phyloP scores from a whole-genome alignment of 2,888 invertebrate species.

The Nomada fucata region DNA sequence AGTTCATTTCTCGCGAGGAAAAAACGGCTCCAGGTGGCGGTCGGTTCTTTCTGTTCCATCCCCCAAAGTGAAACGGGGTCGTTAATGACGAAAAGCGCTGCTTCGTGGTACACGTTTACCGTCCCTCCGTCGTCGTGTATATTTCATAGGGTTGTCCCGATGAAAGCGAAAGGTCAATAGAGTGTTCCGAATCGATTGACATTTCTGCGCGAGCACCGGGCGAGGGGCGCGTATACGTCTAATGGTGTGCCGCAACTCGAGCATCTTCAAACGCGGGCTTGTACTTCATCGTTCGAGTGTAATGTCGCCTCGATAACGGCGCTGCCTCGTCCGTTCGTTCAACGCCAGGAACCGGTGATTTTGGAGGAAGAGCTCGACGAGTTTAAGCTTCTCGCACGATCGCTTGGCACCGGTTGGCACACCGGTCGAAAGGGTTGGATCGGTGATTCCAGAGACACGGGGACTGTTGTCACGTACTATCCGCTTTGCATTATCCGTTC shows the following conservation, averaged over 20 bases:
- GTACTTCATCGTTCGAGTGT: not conserved
- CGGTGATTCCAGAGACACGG: conserved; percentile 12
- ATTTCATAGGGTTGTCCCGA: not conserved
- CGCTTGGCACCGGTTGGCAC: too few species aligned
- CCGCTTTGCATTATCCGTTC: conserved; percentile 32
- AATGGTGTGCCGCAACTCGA: conserved; percentile 5
- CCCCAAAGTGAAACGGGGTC: not conserved
- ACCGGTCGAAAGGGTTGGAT: not conserved
- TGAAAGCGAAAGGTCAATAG: conserved; percentile 8
- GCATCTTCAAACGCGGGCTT: conserved; percentile 17
- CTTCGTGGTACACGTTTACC: not conserved
- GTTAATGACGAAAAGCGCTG: not conserved
- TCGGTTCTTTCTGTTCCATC: too few species aligned
- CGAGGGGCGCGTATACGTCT: not conserved
- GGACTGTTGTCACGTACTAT: conserved; percentile 8
- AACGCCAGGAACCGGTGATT: not conserved
- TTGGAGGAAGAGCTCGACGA: conserved; percentile 17
- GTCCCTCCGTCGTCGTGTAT: not conserved
- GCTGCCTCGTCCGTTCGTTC: not conserved
- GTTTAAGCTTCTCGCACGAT: not conserved
- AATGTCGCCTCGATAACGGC: not conserved
- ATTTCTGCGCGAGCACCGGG: conserved; percentile 3
- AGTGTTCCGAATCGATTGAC: conserved; percentile 29
- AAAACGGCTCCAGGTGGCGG: too few species aligned
- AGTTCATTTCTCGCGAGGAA: conserved; percentile 35